phyloP scores from a whole-genome alignment of 2,113 vertebrate species.

The Pycnonotus jocosus region DNA sequence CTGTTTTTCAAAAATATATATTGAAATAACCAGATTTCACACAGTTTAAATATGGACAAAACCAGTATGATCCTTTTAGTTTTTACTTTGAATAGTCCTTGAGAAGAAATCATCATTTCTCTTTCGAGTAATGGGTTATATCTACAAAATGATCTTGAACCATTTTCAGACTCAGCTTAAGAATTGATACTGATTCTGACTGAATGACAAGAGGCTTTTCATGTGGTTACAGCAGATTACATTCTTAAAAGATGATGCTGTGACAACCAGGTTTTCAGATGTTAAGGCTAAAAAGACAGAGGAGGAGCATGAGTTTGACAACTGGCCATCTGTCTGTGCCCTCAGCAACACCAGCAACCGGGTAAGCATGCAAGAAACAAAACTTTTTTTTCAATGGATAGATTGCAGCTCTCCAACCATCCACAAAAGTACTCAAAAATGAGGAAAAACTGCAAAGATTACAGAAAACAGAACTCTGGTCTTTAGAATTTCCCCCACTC shows the following conservation, averaged over 20 bases:
- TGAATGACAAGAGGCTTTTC: not conserved
- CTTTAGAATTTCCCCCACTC: not conserved
- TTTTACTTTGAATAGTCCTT: not conserved
- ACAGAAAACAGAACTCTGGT: not conserved
- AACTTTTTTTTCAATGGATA: not conserved
- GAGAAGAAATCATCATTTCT: not conserved
- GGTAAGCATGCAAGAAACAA: not conserved
- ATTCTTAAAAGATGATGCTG: not conserved
- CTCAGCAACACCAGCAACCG: not conserved
- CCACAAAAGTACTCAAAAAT: not conserved
- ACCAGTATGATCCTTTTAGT: not conserved
- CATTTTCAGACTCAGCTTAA: not conserved
- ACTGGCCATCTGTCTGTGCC: not conserved
- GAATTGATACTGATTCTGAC: not conserved
- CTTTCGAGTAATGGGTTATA: not conserved
- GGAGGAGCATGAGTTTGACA: not conserved
- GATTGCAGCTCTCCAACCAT: not conserved
- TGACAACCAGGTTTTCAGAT: not conserved
- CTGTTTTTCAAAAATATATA: not conserved
- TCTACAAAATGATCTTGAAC: not conserved
- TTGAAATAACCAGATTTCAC: not conserved
- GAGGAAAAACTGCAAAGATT: not conserved
- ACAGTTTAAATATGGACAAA: not conserved
- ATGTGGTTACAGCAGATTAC: not conserved
- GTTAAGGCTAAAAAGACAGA: not conserved